Evolutionary conservation across 2,888 invertebrate species (phyloP), one percentile per base, ranked within the genome.

Genomic region (Aleiodes testaceus): DNA sequence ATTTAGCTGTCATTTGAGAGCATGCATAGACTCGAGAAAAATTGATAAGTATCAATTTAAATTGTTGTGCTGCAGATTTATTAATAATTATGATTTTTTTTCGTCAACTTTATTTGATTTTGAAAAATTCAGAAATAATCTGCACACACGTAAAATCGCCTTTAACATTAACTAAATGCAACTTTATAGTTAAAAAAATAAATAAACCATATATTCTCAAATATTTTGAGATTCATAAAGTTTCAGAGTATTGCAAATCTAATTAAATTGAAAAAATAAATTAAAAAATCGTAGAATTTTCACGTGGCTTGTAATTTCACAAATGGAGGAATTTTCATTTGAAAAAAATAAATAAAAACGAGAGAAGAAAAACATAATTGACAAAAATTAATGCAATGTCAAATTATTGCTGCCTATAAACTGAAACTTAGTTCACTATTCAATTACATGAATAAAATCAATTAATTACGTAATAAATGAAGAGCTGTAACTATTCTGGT

Each of bases 371-470:
- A 26, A 26, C 3, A 26, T 26, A 5, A 26, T 26, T 26, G 26
- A 26, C 26, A 26, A 2, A 26, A 26, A 26, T 26, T 26, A n/a
- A 14, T 36, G 36, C 59, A 59, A 59, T 59, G 59, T 42, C 9
- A n/a, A 55, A 18, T 18, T 36, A 59, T 59, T 36, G 36, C 59
- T 59, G 59, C 59, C 59, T 59, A 59, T 59, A 36, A 42, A 59
- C 7, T 18, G 16, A 59, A 36, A 30, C 3, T 36, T 36, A 59
- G 11, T 14, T 59, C 59, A 59, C 42, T 59, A 30, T 59, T 30
- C 2, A 59, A 59, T 59, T n/a, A 36, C 59, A 16, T 59, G 11
- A 36, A 36, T 36, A 11, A 36, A 59, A 30, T 53, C 53, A n/a
- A 53, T 26, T 9, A 52, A 52, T 22, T 53, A 26, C 20, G 5